phyloP scores from a whole-genome alignment of 1,140 invertebrate species.

The Pantala flavescens region DNA sequence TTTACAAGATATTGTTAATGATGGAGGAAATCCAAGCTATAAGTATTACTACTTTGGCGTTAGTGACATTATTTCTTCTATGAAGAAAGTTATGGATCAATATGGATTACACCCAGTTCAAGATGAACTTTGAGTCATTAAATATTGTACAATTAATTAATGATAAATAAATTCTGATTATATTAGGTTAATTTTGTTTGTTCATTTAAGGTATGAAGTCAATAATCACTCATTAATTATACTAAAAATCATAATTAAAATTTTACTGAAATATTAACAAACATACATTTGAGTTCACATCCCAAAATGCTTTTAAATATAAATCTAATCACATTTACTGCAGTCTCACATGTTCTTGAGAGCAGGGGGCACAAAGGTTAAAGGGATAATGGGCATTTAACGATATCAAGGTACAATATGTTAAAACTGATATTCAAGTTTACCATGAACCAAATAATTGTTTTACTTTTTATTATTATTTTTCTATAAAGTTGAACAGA shows the following conservation, averaged over 20 bases:
- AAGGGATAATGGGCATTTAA: background rate
- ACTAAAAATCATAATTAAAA: slow-evolving; percentile 11
- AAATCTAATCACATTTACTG: slow-evolving; percentile 7
- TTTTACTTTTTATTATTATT: background rate
- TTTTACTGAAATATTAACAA: slow-evolving; percentile 5
- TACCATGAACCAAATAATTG: background rate
- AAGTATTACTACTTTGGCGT: slow-evolving; percentile 47
- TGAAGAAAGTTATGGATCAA: slow-evolving; percentile 31
- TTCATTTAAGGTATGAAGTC: background rate
- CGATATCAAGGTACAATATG: background rate
- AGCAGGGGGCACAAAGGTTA: background rate
- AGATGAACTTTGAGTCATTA: background rate
- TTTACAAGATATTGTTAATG: slow-evolving; percentile 41
- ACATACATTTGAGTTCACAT: slow-evolving; percentile 10
- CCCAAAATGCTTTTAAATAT: slow-evolving; percentile 9
- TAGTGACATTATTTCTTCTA: slow-evolving; percentile 39
- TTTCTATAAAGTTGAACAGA: background rate
- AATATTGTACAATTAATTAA: background rate
- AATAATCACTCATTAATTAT: background rate
- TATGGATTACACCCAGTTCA: background rate
- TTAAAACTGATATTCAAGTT: background rate
- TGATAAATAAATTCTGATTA: background rate
- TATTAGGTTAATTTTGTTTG: background rate
- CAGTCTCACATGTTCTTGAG: slow-evolving; percentile 5
- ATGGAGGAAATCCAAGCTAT: slow-evolving; percentile 44